Percentiles rank a stretch among this genome's conserved stretches.
Evolutionary conservation across 2,113 vertebrate genomes (phyloP).

Genomic region (Sylvilagus bachmani): DNA sequence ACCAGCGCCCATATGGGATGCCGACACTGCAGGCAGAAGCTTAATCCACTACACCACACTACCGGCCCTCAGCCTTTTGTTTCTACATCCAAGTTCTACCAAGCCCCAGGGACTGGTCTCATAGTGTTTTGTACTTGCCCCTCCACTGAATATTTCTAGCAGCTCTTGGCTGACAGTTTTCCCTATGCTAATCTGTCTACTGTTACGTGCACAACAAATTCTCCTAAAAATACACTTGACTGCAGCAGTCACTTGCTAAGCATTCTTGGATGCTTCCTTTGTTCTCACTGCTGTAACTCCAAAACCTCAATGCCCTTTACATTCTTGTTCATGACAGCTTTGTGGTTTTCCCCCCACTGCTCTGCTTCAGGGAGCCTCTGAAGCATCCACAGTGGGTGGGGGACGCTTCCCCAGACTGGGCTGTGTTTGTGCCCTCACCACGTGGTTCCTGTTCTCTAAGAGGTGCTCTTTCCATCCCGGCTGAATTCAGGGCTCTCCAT

Average conservation of each 20-base stretch:
- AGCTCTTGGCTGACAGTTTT: neutral
- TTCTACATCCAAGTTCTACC: neutral
- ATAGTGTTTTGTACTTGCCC: neutral
- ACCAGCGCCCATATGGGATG: too few relatives aligned
- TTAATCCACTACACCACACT: too few relatives aligned
- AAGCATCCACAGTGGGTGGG: neutral
- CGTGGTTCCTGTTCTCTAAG: rapidly evolving
- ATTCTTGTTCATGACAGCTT: neutral
- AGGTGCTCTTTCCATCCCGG: neutral
- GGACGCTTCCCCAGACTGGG: neutral
- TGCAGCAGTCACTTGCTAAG: neutral
- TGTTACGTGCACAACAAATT: rapidly evolving
- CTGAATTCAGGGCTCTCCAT: neutral
- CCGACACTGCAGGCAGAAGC: too few relatives aligned
- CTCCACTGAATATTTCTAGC: neutral
- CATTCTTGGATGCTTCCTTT: neutral
- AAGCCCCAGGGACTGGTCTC: neutral
- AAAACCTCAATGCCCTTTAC: neutral
- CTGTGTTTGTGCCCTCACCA: rapidly evolving
- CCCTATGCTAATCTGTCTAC: rapidly evolving
- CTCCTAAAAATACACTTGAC: neutral
- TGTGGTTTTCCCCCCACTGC: neutral
- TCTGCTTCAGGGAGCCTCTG: neutral
- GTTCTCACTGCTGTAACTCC: neutral
- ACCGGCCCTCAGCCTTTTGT: too few relatives aligned